Evolutionary conservation across 1,140 invertebrate species (phyloP).

Genomic region (Heliconius hewitsoni): DNA sequence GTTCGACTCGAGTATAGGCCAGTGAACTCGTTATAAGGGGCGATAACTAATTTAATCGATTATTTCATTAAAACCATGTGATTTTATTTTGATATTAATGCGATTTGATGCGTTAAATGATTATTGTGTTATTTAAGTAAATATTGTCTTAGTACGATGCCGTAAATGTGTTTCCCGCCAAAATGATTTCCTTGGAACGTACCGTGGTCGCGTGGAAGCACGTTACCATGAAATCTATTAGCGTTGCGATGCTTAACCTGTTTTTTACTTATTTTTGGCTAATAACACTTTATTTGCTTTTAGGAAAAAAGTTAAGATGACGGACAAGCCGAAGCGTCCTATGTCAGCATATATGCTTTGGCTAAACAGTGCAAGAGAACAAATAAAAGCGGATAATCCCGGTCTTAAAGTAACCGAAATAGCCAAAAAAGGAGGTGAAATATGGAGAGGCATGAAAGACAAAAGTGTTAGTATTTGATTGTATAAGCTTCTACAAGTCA

Average conservation of each 20-base stretch:
- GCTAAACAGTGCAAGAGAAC: conserved; percentile 91
- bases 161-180: conserved; percentile 75
- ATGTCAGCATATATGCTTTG: conserved; percentile 93
- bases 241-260: conserved; percentile 19
- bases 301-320: conserved; percentile 86
- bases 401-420: conserved; percentile 91
- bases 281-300: conserved; percentile 48
- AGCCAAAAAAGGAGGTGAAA: conserved; percentile 92
- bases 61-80: conserved; percentile 41
- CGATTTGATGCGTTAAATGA: conserved; percentile 29
- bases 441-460: conserved; percentile 91
- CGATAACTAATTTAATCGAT: conserved; percentile 72
- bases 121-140: conserved; percentile 20
- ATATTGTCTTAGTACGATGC: conserved; percentile 35
- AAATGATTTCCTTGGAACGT: conserved; percentile 65
- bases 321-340: conserved; percentile 92
- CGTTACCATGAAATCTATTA: conserved; percentile 41
- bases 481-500: too few relatives aligned
- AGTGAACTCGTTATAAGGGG: conserved; percentile 78
- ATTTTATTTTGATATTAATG: conserved; percentile 38
- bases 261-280: conserved; percentile 38
- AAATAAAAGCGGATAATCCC: conserved; percentile 90
- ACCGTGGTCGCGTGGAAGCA: conserved; percentile 48
- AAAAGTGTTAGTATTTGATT: conserved; percentile 85
- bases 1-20: conserved; percentile 77